A percentile compares a stretch with the other conserved stretches of the same genome.
Conservation (phyloP, 2,888 invertebrate genomes). For the Hylaea fasciaria region DNA sequence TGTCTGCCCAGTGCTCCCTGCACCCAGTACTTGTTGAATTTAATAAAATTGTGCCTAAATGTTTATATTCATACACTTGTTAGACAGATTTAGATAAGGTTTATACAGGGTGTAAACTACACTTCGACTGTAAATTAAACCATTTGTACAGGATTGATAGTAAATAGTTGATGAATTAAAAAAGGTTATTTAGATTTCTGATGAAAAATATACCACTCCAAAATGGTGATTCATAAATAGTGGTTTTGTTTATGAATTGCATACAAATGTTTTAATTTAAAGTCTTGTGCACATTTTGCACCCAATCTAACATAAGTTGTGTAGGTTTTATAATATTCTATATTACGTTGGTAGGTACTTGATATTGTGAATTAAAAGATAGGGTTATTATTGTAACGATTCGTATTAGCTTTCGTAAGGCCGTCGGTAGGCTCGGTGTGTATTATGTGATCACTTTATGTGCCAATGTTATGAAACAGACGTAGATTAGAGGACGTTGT, state of each 20-base stretch:
- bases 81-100: conserved; percentile 49
- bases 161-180: background rate
- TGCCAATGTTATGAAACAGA: conserved; percentile 79
- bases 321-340: conserved; percentile 70
- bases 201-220: too few relatives aligned
- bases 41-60: conserved; percentile 77
- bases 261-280: conserved; percentile 6
- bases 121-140: conserved; percentile 10
- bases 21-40: conserved; percentile 64
- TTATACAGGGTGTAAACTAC: conserved; percentile 32
- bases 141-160: background rate
- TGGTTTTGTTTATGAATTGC: background rate
- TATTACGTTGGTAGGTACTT: conserved; percentile 65
- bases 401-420: conserved; percentile 64
- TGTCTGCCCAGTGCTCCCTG: conserved; percentile 56
- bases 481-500: conserved; percentile 57
- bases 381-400: conserved; percentile 46
- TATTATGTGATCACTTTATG: conserved; percentile 78
- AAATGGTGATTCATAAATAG: too few relatives aligned
- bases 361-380: conserved; percentile 59
- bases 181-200: too few relatives aligned
- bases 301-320: conserved; percentile 49
- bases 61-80: conserved; percentile 68
- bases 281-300: conserved; percentile 29
- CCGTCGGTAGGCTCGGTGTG: conserved; percentile 54